These are phyloP conservation scores for Sparus aurata DNA, from an alignment of 2,797 vertebrate species.

Conservation along the genomic window DNA sequence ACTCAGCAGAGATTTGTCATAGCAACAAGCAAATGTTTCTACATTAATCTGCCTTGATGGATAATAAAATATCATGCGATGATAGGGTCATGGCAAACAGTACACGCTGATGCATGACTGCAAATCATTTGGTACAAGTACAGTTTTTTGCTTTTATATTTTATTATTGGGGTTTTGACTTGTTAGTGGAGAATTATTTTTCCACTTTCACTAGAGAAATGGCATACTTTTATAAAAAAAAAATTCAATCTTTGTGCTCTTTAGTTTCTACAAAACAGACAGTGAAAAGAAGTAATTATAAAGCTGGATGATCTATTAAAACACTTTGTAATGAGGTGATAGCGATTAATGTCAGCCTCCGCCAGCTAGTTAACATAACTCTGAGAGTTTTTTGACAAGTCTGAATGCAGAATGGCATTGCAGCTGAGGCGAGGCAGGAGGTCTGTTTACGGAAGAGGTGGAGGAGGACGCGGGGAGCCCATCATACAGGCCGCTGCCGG, in stretches of 20 bases:
- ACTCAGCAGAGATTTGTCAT: conserved; percentile 63
- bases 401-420: conserved; percentile 5
- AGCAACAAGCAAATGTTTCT: conserved; percentile 57
- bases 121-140: conserved; percentile 2
- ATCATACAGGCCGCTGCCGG: conserved; percentile 44
- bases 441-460: conserved; percentile 50
- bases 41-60: conserved; percentile 38
- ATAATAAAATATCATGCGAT: conserved; percentile 14
- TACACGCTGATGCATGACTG: background rate
- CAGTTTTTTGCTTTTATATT: background rate
- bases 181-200: background rate
- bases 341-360: conserved; percentile 7
- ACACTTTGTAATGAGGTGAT: background rate
- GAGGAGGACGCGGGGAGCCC: conserved; percentile 47
- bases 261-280: background rate
- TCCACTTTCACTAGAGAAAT: background rate
- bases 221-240: background rate
- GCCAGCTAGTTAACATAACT: conserved; percentile 11
- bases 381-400: background rate
- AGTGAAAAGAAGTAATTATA: background rate
- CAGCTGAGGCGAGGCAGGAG: conserved; percentile 13
- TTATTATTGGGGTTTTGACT: background rate
- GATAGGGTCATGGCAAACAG: conserved; percentile 8
- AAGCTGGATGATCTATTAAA: background rate
- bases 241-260: background rate